phyloP scores from a whole-genome alignment of 2,113 vertebrate species.

The Steatornis caripensis region DNA sequence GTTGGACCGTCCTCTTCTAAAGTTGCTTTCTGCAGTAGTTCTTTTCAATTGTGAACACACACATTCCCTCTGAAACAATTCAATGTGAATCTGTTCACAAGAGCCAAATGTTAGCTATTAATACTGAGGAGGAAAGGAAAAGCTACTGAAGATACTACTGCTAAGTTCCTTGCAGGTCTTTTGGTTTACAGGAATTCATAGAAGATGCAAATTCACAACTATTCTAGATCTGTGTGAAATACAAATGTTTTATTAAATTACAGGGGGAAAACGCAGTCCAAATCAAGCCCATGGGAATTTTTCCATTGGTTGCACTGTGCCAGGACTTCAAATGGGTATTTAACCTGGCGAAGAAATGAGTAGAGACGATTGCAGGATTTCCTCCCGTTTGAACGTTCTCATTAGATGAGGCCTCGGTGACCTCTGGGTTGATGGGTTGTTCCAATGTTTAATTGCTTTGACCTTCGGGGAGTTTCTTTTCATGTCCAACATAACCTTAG shows the following conservation, averaged over 20 bases:
- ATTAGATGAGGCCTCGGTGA: slow-evolving; percentile 49
- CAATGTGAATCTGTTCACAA: neutral
- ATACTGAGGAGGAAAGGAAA: neutral
- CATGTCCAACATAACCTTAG: slow-evolving; percentile 57
- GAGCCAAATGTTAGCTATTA: neutral
- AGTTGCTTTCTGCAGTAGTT: neutral
- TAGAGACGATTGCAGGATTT: slow-evolving; percentile 48
- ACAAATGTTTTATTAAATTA: slow-evolving; percentile 18
- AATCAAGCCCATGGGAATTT: slow-evolving; percentile 10
- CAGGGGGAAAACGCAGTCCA: neutral
- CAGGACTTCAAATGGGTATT: slow-evolving; percentile 54
- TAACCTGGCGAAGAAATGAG: slow-evolving; percentile 53
- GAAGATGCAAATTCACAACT: neutral
- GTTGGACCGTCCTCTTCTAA: neutral
- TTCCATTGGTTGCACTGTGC: slow-evolving; percentile 12
- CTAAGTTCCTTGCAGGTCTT: neutral
- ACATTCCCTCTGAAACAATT: neutral
- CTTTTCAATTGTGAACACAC: neutral
- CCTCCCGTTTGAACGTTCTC: slow-evolving; percentile 54
- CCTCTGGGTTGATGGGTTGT: slow-evolving; percentile 55
- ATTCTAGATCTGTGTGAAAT: neutral
- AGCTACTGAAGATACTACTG: neutral
- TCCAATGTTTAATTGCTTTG: slow-evolving; percentile 66
- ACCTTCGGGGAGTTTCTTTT: slow-evolving; percentile 63
- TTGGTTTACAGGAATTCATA: neutral